Conservation (phyloP, 1,140 invertebrate species). For the Sitobion miscanthi region DNA sequence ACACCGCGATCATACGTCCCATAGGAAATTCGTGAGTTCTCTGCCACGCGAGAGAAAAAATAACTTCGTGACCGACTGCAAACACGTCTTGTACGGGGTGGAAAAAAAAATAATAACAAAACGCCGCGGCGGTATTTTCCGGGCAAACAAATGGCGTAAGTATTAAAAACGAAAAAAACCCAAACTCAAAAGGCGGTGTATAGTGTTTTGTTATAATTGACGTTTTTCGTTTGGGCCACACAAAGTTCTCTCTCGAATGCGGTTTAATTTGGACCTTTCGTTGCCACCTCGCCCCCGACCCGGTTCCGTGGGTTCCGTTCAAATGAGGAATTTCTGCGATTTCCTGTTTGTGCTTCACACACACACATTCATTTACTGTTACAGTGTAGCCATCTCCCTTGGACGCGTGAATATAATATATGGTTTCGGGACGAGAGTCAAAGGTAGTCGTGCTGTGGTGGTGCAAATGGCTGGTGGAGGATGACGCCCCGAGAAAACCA, state of each 20-base stretch:
- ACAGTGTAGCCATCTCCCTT: background rate
- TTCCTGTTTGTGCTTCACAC: background rate
- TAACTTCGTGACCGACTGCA: background rate
- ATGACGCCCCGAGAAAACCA: conserved; percentile 3
- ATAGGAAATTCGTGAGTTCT: background rate
- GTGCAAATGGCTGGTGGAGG: background rate
- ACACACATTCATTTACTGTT: background rate
- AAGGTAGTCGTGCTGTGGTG: background rate
- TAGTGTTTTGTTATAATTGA: conserved; percentile 42
- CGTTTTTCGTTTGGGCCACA: conserved; percentile 30
- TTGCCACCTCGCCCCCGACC: background rate
- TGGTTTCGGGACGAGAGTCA: background rate
- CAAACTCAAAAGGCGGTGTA: background rate
- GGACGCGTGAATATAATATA: background rate
- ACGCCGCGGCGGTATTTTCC: background rate
- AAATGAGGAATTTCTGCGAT: conserved; percentile 46
- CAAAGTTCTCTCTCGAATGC: conserved; percentile 31
- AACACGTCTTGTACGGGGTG: too few relatives aligned
- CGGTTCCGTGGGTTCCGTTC: background rate
- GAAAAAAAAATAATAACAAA: background rate
- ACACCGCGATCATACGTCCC: background rate
- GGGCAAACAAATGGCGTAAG: conserved; percentile 9
- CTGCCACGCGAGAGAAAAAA: background rate
- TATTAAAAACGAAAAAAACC: background rate
- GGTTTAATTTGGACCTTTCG: conserved; percentile 32